Evolutionary conservation across 1,140 invertebrate species (phyloP).

Genomic region (Liolophura sinensis): DNA sequence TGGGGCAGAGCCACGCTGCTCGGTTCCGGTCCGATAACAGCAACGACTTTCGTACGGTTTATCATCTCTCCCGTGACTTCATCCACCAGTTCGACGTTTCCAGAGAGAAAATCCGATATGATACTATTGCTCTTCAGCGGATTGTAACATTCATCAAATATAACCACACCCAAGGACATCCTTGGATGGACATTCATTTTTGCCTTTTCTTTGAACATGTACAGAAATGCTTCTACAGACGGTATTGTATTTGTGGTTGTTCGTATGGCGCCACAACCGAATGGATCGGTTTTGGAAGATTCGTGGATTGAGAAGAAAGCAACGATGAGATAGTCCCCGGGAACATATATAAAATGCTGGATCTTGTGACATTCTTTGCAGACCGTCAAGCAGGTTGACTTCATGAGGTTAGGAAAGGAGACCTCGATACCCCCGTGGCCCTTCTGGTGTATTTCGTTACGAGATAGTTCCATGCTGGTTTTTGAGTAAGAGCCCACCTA

Average conservation of each 20-base stretch:
- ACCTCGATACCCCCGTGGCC: too few species aligned
- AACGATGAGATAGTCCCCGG: not conserved
- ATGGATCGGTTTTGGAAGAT: not conserved
- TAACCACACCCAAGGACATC: not conserved
- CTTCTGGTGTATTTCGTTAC: too few species aligned
- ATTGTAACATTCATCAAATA: conserved; percentile 4
- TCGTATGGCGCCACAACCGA: not conserved
- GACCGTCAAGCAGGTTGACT: too few species aligned
- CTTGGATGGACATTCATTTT: not conserved
- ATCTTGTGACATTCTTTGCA: too few species aligned
- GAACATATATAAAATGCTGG: too few species aligned
- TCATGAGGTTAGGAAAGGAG: too few species aligned
- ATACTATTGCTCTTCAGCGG: not conserved
- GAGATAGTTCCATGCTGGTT: too few species aligned
- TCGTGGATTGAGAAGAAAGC: conserved; percentile 1
- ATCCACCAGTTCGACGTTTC: not conserved
- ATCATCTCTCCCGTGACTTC: not conserved
- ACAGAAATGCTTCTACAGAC: not conserved
- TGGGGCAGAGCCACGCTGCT: not conserved
- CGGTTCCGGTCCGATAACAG: not conserved
- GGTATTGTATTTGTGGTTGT: not conserved
- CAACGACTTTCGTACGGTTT: not conserved
- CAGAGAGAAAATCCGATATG: not conserved
- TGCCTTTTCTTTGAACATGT: not conserved
- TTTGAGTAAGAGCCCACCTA: too few species aligned